These are phyloP conservation scores for Acestrorhynchus altus DNA, from an alignment of 2,797 vertebrate species.

Conservation along the genomic window DNA sequence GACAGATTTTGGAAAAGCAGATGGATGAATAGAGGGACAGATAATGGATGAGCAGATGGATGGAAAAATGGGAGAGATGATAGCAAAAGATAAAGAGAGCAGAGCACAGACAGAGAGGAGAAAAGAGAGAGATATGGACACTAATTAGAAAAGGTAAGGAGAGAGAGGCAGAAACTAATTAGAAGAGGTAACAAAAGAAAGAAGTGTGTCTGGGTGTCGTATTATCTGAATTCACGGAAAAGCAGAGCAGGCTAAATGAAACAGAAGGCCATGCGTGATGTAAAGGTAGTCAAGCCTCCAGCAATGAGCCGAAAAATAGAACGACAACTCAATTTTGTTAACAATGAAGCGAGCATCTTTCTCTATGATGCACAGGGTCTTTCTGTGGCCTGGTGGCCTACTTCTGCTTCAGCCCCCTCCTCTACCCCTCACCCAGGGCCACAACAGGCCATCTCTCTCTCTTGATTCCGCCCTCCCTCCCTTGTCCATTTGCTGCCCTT, in stretches of 20 bases:
- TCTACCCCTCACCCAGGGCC: slow-evolving; percentile 13
- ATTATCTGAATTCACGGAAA: background rate
- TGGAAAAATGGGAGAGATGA: background rate
- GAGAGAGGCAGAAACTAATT: background rate
- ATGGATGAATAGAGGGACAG: no score
- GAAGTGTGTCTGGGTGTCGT: background rate
- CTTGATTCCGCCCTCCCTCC: background rate
- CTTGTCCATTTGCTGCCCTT: background rate
- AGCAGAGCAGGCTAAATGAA: background rate
- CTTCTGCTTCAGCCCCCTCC: slow-evolving; percentile 25
- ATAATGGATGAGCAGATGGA: background rate
- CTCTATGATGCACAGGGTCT: background rate
- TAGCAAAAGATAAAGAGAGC: background rate
- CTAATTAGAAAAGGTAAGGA: background rate
- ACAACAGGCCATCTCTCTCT: slow-evolving; percentile 13
- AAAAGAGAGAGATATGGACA: background rate
- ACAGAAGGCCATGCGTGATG: background rate
- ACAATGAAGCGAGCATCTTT: background rate
- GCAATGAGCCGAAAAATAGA: background rate
- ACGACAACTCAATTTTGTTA: slow-evolving; percentile 5
- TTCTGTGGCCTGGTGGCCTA: slow-evolving; percentile 42
- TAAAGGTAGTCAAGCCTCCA: background rate
- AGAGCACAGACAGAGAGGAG: background rate
- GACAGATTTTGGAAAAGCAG: background rate
- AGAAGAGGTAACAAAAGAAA: background rate